Evolutionary conservation across 2,888 invertebrate species (phyloP).

Genomic region (Asteroscopus sphinx): DNA sequence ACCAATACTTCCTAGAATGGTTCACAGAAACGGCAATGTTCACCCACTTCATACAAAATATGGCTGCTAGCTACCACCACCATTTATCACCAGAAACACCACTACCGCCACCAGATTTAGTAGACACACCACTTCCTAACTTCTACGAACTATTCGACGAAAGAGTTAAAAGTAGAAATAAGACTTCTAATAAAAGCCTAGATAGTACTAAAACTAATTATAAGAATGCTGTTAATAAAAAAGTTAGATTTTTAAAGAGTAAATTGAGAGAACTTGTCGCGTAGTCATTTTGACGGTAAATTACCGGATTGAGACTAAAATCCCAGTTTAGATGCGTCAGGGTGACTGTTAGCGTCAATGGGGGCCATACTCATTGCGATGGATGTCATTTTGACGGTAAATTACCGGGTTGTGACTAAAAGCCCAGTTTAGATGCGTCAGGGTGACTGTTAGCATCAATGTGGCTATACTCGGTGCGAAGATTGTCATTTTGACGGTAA

Average conservation of each 20-base stretch:
- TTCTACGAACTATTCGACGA: constrained; percentile 84
- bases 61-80: constrained; percentile 64
- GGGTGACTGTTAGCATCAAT: no score
- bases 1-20: constrained; percentile 95
- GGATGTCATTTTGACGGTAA: neutral
- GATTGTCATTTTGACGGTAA: constrained; percentile 1
- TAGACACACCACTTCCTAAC: constrained; percentile 82
- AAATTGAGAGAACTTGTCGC: constrained; percentile 83
- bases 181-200: constrained; percentile 58
- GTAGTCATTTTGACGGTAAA: constrained; percentile 44
- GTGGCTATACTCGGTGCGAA: no score
- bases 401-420: neutral
- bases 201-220: constrained; percentile 76
- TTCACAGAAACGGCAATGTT: constrained; percentile 97
- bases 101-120: constrained; percentile 52
- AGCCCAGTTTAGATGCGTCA: no score
- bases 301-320: neutral
- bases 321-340: neutral
- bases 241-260: constrained; percentile 79
- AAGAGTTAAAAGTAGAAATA: constrained; percentile 64
- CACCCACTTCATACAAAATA: constrained; percentile 92
- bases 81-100: constrained; percentile 28
- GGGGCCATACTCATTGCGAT: no score
- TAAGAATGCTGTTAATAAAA: constrained; percentile 82
- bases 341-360: neutral